Evolutionary conservation across 2,888 invertebrate species (phyloP), one percentile per base, ranked within the genome.

Genomic region (Cosmia pyralina): DNA sequence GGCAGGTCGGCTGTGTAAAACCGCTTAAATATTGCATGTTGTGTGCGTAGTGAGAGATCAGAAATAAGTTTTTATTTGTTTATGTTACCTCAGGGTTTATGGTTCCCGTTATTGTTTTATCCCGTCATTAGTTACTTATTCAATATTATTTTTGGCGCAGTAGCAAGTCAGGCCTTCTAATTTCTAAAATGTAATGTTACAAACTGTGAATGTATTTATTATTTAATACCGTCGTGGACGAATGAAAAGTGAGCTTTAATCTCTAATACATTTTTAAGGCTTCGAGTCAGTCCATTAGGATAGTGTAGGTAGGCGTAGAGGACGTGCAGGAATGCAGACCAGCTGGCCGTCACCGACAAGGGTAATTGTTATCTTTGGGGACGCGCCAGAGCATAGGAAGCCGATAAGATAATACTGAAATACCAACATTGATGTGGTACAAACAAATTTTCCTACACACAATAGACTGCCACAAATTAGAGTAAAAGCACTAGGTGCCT

Each of bases 61-160:
- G 88, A 93, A 94, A 94, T 94, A 90, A 91, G 85, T 93, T 94
- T 93, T 94, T 94, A 95, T 96, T 94, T 96, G 95, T 96, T 95
- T 96, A 94, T 94, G 89, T 94, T 94, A 91, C 90, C 90, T 90
- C 90, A 85, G 88, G 85, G 89, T 92, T 94, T 93, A 94, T 92
- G 89, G 87, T 91, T 89, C 86, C 88, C 88, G 89, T 93, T 92
- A 93, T 92, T 93, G 90, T 94, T 92, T 92, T 90, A 90, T 87
- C 87, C 85, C 89, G 87, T 88, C 89, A 89, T 90, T 91, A 91
- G 85, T 90, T 92, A 90, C 88, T 63, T 85, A 81, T 79, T 77
- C 88, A 88, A 88, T 91, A 91, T 92, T 93, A 92, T 93, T 93
- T 93, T 92, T 90, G 93, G 91, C 91, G 83, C 74, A 82, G 77